Percentiles rank a stretch among this genome's conserved stretches.
phyloP scores from a whole-genome alignment of 2,797 vertebrate genomes.

The Moxostoma hubbsi region DNA sequence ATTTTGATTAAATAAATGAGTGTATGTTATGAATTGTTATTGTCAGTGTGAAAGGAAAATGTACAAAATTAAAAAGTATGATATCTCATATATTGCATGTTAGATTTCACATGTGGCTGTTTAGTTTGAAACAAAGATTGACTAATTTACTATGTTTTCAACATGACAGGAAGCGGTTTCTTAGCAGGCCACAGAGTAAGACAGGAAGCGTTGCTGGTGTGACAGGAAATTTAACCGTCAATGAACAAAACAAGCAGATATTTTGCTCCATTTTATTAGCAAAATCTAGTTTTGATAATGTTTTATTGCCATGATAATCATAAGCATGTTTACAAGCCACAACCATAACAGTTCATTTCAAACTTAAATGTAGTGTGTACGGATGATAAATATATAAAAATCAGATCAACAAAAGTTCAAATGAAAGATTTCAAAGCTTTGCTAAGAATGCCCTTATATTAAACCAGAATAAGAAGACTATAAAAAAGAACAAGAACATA shows the following conservation, averaged over 20 bases:
- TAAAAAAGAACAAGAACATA: neutral
- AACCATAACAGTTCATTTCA: neutral
- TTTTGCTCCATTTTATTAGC: neutral
- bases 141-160: neutral
- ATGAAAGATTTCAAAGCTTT: too few relatives aligned
- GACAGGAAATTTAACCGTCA: conserved; percentile 76
- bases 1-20: neutral
- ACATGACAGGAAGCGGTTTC: conserved; percentile 78
- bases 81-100: neutral
- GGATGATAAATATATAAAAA: neutral
- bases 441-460: neutral
- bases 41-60: neutral
- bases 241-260: conserved; percentile 55
- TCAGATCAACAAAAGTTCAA: neutral
- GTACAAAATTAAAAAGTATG: conserved; percentile 10
- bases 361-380: neutral
- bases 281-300: neutral
- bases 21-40: neutral
- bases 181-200: conserved; percentile 47
- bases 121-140: neutral
- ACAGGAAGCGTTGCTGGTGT: conserved; percentile 67
- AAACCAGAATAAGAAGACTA: neutral
- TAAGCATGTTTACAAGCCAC: neutral
- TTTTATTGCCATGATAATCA: neutral
- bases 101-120: neutral